Percentiles rank a stretch among this genome's conserved stretches.
Conservation (phyloP, 2,113 vertebrate genomes). For the Terrapene triunguis region DNA sequence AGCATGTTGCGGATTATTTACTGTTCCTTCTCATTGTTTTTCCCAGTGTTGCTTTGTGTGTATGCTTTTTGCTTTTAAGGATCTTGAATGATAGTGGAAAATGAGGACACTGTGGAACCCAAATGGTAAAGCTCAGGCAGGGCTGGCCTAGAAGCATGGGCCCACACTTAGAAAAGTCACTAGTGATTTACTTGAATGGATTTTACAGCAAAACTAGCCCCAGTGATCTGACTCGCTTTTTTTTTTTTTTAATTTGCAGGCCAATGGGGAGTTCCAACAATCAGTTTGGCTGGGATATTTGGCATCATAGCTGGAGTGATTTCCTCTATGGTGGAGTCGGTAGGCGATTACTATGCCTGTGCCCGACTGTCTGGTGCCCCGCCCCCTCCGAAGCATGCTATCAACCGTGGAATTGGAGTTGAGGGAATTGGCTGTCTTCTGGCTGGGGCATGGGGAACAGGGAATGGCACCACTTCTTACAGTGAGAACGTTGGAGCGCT, state of each 20-base stretch:
- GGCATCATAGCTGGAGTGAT: conserved; percentile 94
- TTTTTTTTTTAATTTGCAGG: conserved; percentile 79
- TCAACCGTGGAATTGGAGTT: conserved; percentile 93
- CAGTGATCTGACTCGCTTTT: fast-evolving
- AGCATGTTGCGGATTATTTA: not conserved
- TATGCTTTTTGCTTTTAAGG: not conserved
- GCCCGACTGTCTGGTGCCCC: conserved; percentile 93
- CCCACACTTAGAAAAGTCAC: not conserved
- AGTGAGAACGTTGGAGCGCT: conserved; percentile 95
- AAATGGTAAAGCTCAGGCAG: not conserved
- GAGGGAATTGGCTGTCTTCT: conserved; percentile 94
- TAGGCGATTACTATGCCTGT: conserved; percentile 96
- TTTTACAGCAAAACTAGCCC: not conserved
- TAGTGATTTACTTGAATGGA: fast-evolving
- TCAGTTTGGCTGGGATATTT: conserved; percentile 93
- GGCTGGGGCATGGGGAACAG: conserved; percentile 95
- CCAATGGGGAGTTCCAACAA: conserved; percentile 94
- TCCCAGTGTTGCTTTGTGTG: not conserved
- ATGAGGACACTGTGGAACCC: not conserved
- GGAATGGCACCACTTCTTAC: conserved; percentile 95
- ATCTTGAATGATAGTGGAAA: not conserved
- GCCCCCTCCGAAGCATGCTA: conserved; percentile 89
- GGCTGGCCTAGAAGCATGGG: not conserved
- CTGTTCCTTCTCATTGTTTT: not conserved
- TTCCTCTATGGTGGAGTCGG: conserved; percentile 95